These are phyloP conservation scores for Peromyscus aztecus DNA, from an alignment of 2,797 vertebrate genomes.

Conservation along the genomic window DNA sequence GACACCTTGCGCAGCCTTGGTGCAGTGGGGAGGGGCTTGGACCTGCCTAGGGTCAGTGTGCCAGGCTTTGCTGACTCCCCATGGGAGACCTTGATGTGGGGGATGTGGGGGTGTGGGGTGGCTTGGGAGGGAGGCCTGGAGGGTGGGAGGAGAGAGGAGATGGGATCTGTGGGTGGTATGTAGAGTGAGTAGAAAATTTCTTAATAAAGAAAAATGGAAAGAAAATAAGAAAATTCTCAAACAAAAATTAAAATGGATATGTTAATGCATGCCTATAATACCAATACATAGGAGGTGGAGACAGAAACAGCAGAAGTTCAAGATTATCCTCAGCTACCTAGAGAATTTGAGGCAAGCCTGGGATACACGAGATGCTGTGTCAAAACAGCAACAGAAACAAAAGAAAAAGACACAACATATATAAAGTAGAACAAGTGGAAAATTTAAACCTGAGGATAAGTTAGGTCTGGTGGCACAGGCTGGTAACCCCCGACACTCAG, in stretches of 20 bases:
- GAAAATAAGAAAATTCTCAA: neutral
- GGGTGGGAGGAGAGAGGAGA: too few species aligned
- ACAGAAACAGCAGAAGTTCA: neutral
- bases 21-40: too few species aligned
- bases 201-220: too few species aligned
- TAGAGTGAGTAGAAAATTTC: too few species aligned
- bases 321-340: neutral
- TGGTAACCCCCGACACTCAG: neutral
- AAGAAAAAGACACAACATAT: neutral
- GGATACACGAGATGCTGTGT: neutral
- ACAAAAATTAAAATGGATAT: neutral
- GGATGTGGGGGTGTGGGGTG: too few species aligned
- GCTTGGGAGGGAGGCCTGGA: too few species aligned
- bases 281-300: neutral
- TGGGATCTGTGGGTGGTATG: too few species aligned
- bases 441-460: conserved; percentile 10
- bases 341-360: neutral
- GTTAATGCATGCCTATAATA: neutral
- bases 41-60: too few species aligned
- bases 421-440: neutral
- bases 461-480: neutral
- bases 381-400: neutral
- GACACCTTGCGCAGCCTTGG: too few species aligned
- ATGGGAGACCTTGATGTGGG: too few species aligned
- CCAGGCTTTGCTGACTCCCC: too few species aligned